Evolutionary conservation across 2,113 vertebrate genomes (phyloP).

Genomic region (Xiphophorus maculatus): DNA sequence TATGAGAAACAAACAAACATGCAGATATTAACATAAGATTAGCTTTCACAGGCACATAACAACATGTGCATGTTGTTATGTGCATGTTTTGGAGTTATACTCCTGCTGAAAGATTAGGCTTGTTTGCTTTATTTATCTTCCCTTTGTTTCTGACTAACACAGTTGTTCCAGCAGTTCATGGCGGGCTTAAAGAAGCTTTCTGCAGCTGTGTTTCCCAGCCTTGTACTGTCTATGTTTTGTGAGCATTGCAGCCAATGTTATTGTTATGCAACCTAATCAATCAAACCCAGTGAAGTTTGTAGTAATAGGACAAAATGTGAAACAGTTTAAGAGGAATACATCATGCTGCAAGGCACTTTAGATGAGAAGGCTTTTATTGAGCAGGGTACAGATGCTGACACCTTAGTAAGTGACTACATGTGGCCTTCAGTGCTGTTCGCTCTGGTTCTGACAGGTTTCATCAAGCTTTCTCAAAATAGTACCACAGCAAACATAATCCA

Average conservation of each 20-base stretch:
- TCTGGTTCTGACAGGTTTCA: constrained; percentile 34
- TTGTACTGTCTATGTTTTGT: too few relatives aligned
- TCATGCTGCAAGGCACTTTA: not conserved
- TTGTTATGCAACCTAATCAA: too few relatives aligned
- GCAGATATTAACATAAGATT: constrained; percentile 27
- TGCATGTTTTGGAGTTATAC: too few relatives aligned
- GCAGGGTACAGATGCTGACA: constrained; percentile 32
- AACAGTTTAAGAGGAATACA: not conserved
- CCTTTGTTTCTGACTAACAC: too few relatives aligned
- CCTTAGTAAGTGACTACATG: constrained; percentile 7
- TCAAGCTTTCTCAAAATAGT: constrained; percentile 54
- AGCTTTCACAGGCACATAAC: not conserved
- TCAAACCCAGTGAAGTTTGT: not conserved
- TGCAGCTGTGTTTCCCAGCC: too few relatives aligned
- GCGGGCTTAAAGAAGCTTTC: too few relatives aligned
- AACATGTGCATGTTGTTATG: not conserved
- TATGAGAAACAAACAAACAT: constrained; percentile 27
- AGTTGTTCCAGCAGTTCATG: too few relatives aligned
- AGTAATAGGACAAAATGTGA: not conserved
- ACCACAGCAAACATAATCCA: constrained; percentile 4
- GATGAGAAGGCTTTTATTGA: not conserved
- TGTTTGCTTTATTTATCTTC: too few relatives aligned
- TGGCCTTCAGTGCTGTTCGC: constrained; percentile 37
- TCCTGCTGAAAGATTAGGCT: too few relatives aligned
- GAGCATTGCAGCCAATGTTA: too few relatives aligned